Base-by-base conservation (phyloP, 1,140 invertebrate genomes). In the Thaumatotibia leucotreta region DNA sequence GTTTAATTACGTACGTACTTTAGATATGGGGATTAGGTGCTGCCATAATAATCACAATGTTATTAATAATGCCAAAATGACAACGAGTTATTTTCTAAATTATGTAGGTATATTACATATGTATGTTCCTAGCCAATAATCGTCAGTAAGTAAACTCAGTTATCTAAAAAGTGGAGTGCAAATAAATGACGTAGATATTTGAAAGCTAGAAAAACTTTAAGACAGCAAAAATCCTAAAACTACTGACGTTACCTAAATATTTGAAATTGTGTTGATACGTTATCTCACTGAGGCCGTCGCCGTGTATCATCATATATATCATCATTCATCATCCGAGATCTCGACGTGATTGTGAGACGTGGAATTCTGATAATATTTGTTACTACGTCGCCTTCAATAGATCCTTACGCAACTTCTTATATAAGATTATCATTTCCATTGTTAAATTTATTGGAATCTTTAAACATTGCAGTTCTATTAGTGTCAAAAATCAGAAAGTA, bases 281-380 rank as follows among this genome's bases (percentile, higher is more conserved):
- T 87, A 88, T 86, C 65, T 65, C 75, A 81, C 83, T 82, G 75
- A 73, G 72, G 71, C 68, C 72, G 72, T 79, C 66, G 29, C 75
- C 70, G 83, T 89, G 77, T 70, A 88, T 88, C 85, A 89, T 74
- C 49, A 14, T 67, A n/a, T n/a, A n/a, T n/a, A n/a, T n/a, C n/a
- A 88, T 86, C 76, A 81, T 90, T 75, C 83, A 88, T 90, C 86
- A 88, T 80, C 73, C 64, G 68, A 72, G 77, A 75, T 81, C 77
- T 86, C 80, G 81, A 84, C 86, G 76, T 77, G 62, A 67, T 70
- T 77, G 52, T 64, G 54, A 73, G 65, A 69, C 66, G 66, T 76
- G 72, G 75, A 79, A 87, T 82, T 84, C 71, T 65, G 76, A 79
- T 80, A 76, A 77, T 66, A 63, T 65, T 70, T 72, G 69, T 78